A percentile compares a stretch with the other conserved stretches of the same genome.
Evolutionary conservation across 1,140 invertebrate species (phyloP).

Genomic region (Cydia splendana): DNA sequence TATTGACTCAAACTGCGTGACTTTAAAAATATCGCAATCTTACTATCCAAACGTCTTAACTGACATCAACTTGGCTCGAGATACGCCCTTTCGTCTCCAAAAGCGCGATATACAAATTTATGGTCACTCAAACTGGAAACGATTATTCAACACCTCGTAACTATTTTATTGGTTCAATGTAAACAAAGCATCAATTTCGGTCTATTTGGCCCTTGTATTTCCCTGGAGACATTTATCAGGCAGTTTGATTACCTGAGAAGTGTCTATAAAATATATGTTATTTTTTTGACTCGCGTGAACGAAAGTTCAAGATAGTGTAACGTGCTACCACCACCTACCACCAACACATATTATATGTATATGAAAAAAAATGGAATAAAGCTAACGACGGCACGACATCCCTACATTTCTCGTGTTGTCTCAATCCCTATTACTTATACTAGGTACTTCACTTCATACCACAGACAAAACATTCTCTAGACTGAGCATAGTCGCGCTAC

Average conservation of each 20-base stretch:
- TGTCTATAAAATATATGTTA: neutral
- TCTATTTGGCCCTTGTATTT: constrained; percentile 46
- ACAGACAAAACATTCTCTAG: too few relatives aligned
- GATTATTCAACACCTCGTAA: constrained; percentile 79
- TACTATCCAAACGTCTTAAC: neutral
- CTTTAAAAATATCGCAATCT: constrained; percentile 67
- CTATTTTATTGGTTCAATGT: constrained; percentile 76
- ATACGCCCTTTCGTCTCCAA: neutral
- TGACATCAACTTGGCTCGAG: neutral
- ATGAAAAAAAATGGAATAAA: too few relatives aligned
- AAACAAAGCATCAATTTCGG: constrained; percentile 73
- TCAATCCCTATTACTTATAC: too few relatives aligned
- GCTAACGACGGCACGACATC: too few relatives aligned
- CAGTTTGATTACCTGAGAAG: neutral
- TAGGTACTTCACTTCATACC: too few relatives aligned
- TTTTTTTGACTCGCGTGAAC: too few relatives aligned
- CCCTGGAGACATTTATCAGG: neutral
- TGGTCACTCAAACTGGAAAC: constrained; percentile 75
- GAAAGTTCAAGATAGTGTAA: too few relatives aligned
- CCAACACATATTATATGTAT: too few relatives aligned
- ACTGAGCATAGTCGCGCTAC: too few relatives aligned
- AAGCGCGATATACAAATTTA: constrained; percentile 68
- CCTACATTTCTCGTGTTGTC: too few relatives aligned
- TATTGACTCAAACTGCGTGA: constrained; percentile 76
- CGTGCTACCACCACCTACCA: too few relatives aligned